Percentiles rank a stretch among this genome's conserved stretches.
Conservation (phyloP, 2,888 invertebrate genomes). For the Trichogramma dendrolimi region DNA sequence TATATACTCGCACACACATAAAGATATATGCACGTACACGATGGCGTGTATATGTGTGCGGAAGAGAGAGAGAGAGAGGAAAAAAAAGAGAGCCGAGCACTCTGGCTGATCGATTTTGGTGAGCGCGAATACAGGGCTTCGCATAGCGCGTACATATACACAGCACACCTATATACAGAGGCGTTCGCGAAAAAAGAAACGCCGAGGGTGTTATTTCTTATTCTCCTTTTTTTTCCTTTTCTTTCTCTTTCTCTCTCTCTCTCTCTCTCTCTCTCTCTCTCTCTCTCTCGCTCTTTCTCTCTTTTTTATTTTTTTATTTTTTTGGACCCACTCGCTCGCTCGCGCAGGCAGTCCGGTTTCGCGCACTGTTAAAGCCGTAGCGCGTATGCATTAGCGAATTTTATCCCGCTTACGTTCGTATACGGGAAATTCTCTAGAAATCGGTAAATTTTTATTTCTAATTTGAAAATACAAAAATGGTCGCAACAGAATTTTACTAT, state of each 20-base stretch:
- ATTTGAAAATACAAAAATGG: no score
- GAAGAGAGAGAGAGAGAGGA: not conserved
- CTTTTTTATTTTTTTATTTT: not conserved
- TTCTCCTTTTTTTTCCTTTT: slow-evolving; percentile 1
- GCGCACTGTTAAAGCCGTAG: not conserved
- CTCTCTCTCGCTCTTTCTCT: not conserved
- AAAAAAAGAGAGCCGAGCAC: slow-evolving; percentile 10
- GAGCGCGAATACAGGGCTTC: slow-evolving; percentile 19
- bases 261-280: not conserved
- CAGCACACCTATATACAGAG: not conserved
- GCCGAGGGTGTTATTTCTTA: not conserved
- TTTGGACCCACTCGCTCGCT: not conserved
- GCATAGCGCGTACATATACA: not conserved
- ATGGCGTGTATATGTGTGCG: slow-evolving; percentile 18
- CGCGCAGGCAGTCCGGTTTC: slow-evolving; percentile 24
- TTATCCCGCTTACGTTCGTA: slow-evolving; percentile 5
- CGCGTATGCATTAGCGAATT: slow-evolving; percentile 26
- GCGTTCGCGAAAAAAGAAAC: not conserved
- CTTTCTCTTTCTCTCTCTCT: not conserved
- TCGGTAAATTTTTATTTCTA: no score
- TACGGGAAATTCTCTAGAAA: no score
- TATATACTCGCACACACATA: no score
- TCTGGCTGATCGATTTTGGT: slow-evolving; percentile 24
- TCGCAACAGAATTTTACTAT: no score
- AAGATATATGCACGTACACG: not conserved